Evolutionary conservation across 2,113 vertebrate genomes (phyloP), one percentile per base, ranked within the genome.

Genomic region (Eudyptes chrysolophus): DNA sequence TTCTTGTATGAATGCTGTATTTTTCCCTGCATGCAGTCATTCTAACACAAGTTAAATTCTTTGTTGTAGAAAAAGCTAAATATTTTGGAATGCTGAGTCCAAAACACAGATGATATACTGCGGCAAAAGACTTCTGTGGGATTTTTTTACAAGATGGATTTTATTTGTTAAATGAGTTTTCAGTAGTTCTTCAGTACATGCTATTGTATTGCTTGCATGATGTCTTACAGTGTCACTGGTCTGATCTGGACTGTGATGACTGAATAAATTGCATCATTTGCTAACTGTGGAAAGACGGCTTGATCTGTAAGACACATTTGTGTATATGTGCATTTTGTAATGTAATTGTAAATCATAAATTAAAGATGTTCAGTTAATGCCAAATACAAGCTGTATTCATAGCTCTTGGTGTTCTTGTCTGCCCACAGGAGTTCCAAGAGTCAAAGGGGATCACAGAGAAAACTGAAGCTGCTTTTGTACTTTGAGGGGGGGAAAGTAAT

Each of bases 151-250:
- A 8, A 89, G 93, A 84, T 76, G 66, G 74, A 42, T 95, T 94
- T 95, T 90, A 97, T 95, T 97, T 96, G 86, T 86, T 92, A 65
- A 92, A 89, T 91, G 77, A 92, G 48, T 87, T 94, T 95, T 93
- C 89, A 84, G 93, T 96, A 93, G 89, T 96, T 95, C 51, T 84
- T 95, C 64, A 79, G 84, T 89, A 84, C 84, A 34, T 54, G 80
- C 80, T 89, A 79, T 96, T 95, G 91, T 95, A 46, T 78, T 94
- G 86, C 60, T 87, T 89, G 84, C 10, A 32, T 94, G 82, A 84
- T 95, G 87, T 72, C 90, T 86, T 94, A 54, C 55, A 92, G 70
- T 94, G 86, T 90, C 93, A 87, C 92, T 97, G 78, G 77, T 91
- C 57, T 94, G 80, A 89, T 90, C 92, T 91, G 90, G 89, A 79